Conservation (phyloP, 92 coral and sea anemone species). For the Zoanthus sociatus region DNA sequence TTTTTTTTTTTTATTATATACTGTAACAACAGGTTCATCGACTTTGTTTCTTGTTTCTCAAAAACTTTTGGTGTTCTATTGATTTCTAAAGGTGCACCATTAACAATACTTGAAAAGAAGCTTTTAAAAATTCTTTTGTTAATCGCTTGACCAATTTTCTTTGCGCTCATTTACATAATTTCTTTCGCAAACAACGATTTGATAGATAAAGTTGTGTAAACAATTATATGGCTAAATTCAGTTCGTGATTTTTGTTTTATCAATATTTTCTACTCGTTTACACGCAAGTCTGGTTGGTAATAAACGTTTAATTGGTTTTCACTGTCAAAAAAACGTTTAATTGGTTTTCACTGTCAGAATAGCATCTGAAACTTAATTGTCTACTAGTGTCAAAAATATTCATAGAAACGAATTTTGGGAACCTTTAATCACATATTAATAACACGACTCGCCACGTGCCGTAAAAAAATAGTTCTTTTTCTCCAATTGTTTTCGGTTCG, state of each 20-base stretch:
- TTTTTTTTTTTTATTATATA: not conserved
- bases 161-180: conserved; percentile 13
- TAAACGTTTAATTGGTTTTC: not conserved
- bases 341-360: not conserved
- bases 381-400: not conserved
- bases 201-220: conserved; percentile 19
- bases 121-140: conserved; percentile 34
- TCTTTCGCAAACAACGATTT: conserved; percentile 15
- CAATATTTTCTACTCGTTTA: conserved; percentile 14
- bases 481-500: conserved; percentile 24
- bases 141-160: conserved; percentile 3
- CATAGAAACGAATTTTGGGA: not conserved
- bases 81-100: conserved; percentile 17
- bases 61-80: conserved; percentile 46
- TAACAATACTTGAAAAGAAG: conserved; percentile 13
- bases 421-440: conserved; percentile 40
- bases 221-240: conserved; percentile 5
- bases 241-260: conserved; percentile 6
- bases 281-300: not conserved
- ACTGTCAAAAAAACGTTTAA: not conserved
- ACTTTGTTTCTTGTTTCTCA: conserved; percentile 17
- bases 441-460: conserved; percentile 49
- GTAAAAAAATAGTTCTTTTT: conserved; percentile 9
- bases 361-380: not conserved
- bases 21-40: not conserved